Percentiles rank a stretch among this genome's conserved stretches.
These are phyloP conservation scores for Dinoponera quadriceps DNA, from an alignment of 1,140 invertebrate species.

Conservation along the genomic window DNA sequence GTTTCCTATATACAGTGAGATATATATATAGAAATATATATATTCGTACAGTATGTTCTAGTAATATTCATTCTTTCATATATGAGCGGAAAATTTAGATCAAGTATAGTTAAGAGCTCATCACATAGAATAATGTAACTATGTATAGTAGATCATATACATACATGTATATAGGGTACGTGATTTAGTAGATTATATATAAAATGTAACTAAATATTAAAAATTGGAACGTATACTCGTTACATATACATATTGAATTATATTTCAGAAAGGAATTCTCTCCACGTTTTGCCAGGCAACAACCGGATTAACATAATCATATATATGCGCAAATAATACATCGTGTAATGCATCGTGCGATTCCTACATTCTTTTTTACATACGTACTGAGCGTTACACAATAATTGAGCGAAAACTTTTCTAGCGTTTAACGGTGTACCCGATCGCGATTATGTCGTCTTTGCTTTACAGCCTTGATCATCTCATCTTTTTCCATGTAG, in stretches of 20 bases:
- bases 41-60: neutral
- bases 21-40: neutral
- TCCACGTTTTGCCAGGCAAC: neutral
- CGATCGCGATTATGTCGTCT: conserved; percentile 29
- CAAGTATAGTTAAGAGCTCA: neutral
- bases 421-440: conserved; percentile 19
- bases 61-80: neutral
- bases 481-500: conserved; percentile 55
- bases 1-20: neutral
- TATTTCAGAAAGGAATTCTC: conserved; percentile 11
- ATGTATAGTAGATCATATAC: neutral
- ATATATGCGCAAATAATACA: neutral
- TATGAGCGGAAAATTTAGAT: neutral
- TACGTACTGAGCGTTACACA: conserved; percentile 1
- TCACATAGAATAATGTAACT: neutral
- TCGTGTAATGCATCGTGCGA: too few relatives aligned
- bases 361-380: neutral
- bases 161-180: neutral
- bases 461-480: conserved; percentile 66
- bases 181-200: conserved; percentile 3
- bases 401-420: conserved; percentile 2
- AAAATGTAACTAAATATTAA: neutral
- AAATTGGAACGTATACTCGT: neutral
- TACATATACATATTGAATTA: neutral
- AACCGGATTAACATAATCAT: neutral